Conservation (phyloP, 2,888 invertebrate species). For the Acrobasis suavella region DNA sequence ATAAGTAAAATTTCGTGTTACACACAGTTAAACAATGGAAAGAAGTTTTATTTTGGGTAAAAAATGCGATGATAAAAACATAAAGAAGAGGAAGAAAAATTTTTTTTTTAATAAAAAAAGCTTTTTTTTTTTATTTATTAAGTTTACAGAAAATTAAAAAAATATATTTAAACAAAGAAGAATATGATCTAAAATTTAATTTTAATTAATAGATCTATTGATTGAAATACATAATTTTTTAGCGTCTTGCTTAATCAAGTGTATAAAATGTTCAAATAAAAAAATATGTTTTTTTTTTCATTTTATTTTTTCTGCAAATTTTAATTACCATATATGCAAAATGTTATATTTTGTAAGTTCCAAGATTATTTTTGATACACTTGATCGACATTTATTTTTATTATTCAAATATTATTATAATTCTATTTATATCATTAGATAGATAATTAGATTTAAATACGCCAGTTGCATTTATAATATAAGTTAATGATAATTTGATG, state of each 20-base stretch:
- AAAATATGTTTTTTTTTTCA: neutral
- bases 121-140: no score
- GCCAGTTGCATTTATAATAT: slow-evolving; percentile 30
- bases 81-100: neutral
- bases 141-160: no score
- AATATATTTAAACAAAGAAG: no score
- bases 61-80: no score
- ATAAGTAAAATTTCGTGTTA: slow-evolving; percentile 1
- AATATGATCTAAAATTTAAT: no score
- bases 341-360: no score
- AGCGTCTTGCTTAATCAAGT: slow-evolving; percentile 1
- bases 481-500: slow-evolving; percentile 23
- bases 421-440: neutral
- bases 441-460: slow-evolving; percentile 4
- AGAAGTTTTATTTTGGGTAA: neutral
- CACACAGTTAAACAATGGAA: neutral
- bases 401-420: neutral
- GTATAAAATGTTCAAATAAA: neutral
- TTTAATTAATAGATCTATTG: no score
- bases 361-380: neutral
- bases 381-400: neutral
- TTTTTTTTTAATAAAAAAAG: neutral
- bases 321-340: no score
- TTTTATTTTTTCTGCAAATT: neutral
- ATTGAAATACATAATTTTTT: neutral